These are phyloP conservation scores for Phataginus tetradactyla DNA, from an alignment of 2,797 vertebrate species.

Conservation along the genomic window DNA sequence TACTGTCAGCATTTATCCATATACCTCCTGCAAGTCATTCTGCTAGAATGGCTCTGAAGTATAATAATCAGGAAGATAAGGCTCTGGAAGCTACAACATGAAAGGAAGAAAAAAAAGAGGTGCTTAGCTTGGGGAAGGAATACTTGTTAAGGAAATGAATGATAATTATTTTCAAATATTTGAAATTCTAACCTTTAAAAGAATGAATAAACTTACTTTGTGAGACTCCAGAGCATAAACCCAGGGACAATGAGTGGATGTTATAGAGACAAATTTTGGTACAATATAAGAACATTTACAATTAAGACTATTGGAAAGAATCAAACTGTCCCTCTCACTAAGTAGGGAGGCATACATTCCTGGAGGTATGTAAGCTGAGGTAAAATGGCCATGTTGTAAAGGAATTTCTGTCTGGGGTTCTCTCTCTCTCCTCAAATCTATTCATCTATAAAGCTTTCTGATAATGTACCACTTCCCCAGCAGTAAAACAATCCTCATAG, in stretches of 20 bases:
- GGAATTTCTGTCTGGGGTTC: neutral
- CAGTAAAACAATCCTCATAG: neutral
- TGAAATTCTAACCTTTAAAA: constrained; percentile 9
- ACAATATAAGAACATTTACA: neutral
- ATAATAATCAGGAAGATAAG: neutral
- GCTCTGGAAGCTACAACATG: neutral
- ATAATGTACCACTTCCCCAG: neutral
- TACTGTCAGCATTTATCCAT: neutral
- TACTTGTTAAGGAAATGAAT: neutral
- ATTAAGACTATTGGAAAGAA: neutral
- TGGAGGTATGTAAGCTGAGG: neutral
- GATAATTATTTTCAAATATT: constrained; percentile 26
- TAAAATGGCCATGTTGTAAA: neutral
- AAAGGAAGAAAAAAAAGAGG: neutral
- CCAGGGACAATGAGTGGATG: neutral
- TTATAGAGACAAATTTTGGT: neutral
- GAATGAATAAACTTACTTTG: neutral
- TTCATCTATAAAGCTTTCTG: neutral
- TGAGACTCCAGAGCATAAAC: neutral
- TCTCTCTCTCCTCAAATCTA: neutral
- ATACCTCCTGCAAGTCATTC: neutral
- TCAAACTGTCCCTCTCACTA: neutral
- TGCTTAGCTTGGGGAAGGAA: neutral
- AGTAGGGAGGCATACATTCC: neutral
- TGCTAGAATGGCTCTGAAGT: neutral